A percentile compares a stretch with the other conserved stretches of the same genome.
Conservation (phyloP, 1,140 invertebrate species). For the Drosophila sulfurigaster region DNA sequence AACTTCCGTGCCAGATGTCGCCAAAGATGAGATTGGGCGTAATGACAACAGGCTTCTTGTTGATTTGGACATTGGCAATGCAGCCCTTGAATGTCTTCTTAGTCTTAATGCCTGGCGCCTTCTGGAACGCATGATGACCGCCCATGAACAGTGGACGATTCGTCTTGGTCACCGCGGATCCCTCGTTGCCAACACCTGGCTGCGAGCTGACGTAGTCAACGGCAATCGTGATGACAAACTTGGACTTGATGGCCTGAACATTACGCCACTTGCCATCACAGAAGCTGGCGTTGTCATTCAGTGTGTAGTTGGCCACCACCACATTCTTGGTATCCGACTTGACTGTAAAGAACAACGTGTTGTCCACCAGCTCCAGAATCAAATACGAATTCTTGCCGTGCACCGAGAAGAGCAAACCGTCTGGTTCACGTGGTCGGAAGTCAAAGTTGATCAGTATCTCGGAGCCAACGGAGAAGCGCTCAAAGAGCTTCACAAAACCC, state of each 20-base stretch:
- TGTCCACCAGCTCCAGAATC: slow-evolving; percentile 94
- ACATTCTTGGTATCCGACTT: slow-evolving; percentile 94
- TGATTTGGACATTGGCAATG: slow-evolving; percentile 90
- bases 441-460: slow-evolving; percentile 93
- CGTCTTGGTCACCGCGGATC: slow-evolving; percentile 90
- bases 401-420: slow-evolving; percentile 93
- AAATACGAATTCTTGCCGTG: slow-evolving; percentile 93
- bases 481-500: slow-evolving; percentile 86
- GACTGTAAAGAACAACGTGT: slow-evolving; percentile 92
- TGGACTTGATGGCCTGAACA: slow-evolving; percentile 76
- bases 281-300: slow-evolving; percentile 89
- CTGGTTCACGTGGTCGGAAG: slow-evolving; percentile 93
- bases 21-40: slow-evolving; percentile 87
- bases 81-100: slow-evolving; percentile 92
- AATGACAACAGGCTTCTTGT: slow-evolving; percentile 87
- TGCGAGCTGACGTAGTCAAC: slow-evolving; percentile 74
- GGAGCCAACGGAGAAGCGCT: slow-evolving; percentile 92
- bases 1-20: slow-evolving; percentile 89
- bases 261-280: slow-evolving; percentile 98
- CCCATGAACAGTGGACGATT: slow-evolving; percentile 95
- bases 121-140: slow-evolving; percentile 89
- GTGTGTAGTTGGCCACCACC: slow-evolving; percentile 88
- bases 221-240: slow-evolving; percentile 76
- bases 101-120: slow-evolving; percentile 87
- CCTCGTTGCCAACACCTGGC: slow-evolving; percentile 87